These are phyloP conservation scores for Hybognathus amarus DNA, from an alignment of 2,797 vertebrate species.

Conservation along the genomic window DNA sequence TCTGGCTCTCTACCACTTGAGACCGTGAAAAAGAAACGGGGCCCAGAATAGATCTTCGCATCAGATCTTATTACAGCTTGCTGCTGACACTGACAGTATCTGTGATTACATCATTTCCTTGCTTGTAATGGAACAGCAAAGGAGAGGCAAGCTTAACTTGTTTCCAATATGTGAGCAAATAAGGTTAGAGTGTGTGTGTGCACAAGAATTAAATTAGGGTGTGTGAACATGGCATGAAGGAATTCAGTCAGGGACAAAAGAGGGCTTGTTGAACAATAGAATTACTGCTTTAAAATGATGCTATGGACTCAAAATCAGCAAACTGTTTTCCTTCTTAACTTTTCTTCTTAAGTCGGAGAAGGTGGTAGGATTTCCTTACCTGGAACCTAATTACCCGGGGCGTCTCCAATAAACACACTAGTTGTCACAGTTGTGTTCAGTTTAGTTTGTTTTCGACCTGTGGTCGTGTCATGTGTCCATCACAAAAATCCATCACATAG, in stretches of 20 bases:
- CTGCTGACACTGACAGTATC: slow-evolving; percentile 41
- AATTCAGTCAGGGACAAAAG: background rate
- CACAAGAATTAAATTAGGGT: slow-evolving; percentile 9
- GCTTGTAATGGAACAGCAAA: slow-evolving; percentile 42
- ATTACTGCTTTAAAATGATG: slow-evolving; percentile 15
- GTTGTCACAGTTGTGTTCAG: too few relatives aligned
- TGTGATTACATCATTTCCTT: slow-evolving; percentile 49
- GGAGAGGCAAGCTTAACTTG: slow-evolving; percentile 34
- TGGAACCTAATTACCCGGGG: too few relatives aligned
- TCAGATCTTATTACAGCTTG: slow-evolving; percentile 44
- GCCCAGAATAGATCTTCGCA: slow-evolving; percentile 35
- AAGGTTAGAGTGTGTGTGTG: slow-evolving; percentile 23
- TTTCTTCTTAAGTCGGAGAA: background rate
- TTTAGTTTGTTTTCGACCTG: too few relatives aligned
- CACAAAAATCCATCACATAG: too few relatives aligned
- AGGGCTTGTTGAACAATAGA: background rate
- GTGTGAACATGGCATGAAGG: background rate
- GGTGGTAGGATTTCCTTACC: too few relatives aligned
- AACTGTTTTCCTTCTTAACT: background rate
- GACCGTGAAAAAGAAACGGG: slow-evolving; percentile 22
- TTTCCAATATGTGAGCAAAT: slow-evolving; percentile 37
- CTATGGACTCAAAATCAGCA: background rate
- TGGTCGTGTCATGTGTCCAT: too few relatives aligned
- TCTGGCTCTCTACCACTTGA: slow-evolving; percentile 21
- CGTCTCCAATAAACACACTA: too few relatives aligned